Evolutionary conservation across 1,140 invertebrate genomes (phyloP).

Genomic region (Sitodiplosis mosellana): DNA sequence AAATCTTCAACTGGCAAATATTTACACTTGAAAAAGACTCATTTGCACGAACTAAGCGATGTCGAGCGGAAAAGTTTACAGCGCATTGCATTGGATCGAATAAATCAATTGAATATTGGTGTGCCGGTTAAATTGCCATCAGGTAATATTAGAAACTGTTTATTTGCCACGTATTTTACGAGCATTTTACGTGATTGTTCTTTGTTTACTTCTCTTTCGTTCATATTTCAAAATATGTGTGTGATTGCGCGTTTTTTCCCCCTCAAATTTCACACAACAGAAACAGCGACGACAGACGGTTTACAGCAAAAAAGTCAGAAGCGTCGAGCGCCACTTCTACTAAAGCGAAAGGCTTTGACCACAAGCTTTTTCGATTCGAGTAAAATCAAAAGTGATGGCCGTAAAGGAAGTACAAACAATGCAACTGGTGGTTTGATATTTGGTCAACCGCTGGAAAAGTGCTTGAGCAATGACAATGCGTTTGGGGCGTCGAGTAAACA

Average conservation of each 20-base stretch:
- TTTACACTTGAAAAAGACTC: constrained; percentile 49
- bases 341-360: constrained; percentile 68
- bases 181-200: too few relatives aligned
- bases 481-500: not conserved
- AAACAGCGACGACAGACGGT: constrained; percentile 14
- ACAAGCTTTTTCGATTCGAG: constrained; percentile 66
- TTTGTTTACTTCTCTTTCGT: too few relatives aligned
- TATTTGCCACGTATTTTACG: too few relatives aligned
- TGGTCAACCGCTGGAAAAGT: constrained; percentile 60
- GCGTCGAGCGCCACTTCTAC: constrained; percentile 42
- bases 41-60: constrained; percentile 55
- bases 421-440: constrained; percentile 45
- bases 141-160: not conserved
- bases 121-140: constrained; percentile 49
- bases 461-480: constrained; percentile 52
- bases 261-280: constrained; percentile 20
- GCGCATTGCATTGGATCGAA: constrained; percentile 66
- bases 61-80: constrained; percentile 63
- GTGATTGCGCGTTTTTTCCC: too few relatives aligned
- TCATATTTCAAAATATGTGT: too few relatives aligned
- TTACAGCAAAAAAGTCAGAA: constrained; percentile 41
- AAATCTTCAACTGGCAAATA: constrained; percentile 52
- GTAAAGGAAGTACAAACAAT: constrained; percentile 39
- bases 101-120: constrained; percentile 71
- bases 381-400: constrained; percentile 38